Base-by-base conservation (phyloP, 2,113 vertebrate species). In the Monopterus albus region DNA sequence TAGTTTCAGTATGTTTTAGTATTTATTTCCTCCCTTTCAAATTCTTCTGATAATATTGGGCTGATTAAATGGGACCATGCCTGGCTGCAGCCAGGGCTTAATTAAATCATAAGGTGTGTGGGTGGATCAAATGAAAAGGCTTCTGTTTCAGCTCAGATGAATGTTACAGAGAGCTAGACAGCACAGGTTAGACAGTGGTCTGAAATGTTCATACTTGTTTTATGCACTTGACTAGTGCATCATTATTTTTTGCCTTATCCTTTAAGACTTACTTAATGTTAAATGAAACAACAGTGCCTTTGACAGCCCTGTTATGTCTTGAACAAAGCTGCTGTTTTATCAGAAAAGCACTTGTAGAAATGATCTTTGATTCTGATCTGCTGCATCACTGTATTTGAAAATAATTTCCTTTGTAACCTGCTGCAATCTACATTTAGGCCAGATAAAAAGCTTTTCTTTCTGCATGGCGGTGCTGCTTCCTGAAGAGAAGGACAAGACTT, bases 101-200 rank as follows among this genome's bases (percentile, higher is more conserved):
- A 82, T 87, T 79, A 77, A 82, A 84, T 82, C 81, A 73, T n/a
- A n/a, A n/a, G n/a, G 71, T 68, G 72, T 74, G 63, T 14, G 38
- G n/a, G 42, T 45, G 57, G 64, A 86, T 83, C 74, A 79, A 67
- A 76, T 68, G 68, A 77, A 77, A 76, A 77, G 59, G 36, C 35
- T 59, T 70, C 29, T 36, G 56, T 68, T 67, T 75, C 57, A 74
- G 62, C 70, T 60, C 53, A 51, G 26, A 65, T 65, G 62, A 75
- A 51, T 39, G 35, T 29, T 17, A 49, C 72, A 35, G 15, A 74
- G 42, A 43, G 14, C 14, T 2, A 0, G 28, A 28, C 31, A 29
- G 33, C 59, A 56, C 18, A 28, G 11, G 64, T 8, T 49, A 31
- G 14, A 51, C 1, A 2, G 43, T 6, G 38, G 11, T 63, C 42